Conservation (phyloP, 2,797 vertebrate genomes). For the Echiichthys vipera region DNA sequence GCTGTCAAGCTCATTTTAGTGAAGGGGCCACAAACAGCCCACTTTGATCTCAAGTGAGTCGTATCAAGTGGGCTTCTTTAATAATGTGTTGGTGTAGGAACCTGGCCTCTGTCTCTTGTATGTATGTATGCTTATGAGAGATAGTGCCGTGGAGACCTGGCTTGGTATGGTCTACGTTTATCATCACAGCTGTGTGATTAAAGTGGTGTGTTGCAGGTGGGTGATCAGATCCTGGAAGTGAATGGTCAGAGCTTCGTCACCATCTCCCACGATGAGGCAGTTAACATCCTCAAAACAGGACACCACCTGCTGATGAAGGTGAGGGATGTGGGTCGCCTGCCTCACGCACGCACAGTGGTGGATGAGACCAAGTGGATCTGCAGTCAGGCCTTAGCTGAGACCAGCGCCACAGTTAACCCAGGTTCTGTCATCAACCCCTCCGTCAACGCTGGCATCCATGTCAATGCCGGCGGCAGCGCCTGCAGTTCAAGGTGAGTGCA, state of each 20-base stretch:
- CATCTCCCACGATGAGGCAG: conserved; percentile 93
- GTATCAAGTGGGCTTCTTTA: no score
- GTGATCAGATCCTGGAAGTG: conserved; percentile 95
- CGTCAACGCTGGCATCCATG: not conserved
- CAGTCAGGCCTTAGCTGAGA: conserved; percentile 85
- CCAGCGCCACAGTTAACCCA: conserved; percentile 51
- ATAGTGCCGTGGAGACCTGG: no score
- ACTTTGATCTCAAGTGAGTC: no score
- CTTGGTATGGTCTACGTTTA: no score
- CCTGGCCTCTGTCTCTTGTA: no score
- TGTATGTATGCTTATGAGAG: no score
- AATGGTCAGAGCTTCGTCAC: conserved; percentile 90
- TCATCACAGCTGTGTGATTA: no score
- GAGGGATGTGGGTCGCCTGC: conserved; percentile 92
- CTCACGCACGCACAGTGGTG: conserved; percentile 90
- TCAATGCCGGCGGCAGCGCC: not conserved
- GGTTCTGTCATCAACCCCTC: not conserved
- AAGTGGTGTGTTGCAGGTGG: conserved; percentile 83
- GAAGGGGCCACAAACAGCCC: no score
- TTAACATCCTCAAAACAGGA: conserved; percentile 90
- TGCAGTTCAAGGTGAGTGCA: conserved; percentile 60
- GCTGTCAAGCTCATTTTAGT: no score
- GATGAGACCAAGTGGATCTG: conserved; percentile 92
- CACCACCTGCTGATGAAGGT: conserved; percentile 90
- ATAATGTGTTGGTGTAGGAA: no score